A percentile compares a stretch with the other conserved stretches of the same genome.
Conservation (phyloP, 2,113 vertebrate genomes). For the Eclectus roratus region DNA sequence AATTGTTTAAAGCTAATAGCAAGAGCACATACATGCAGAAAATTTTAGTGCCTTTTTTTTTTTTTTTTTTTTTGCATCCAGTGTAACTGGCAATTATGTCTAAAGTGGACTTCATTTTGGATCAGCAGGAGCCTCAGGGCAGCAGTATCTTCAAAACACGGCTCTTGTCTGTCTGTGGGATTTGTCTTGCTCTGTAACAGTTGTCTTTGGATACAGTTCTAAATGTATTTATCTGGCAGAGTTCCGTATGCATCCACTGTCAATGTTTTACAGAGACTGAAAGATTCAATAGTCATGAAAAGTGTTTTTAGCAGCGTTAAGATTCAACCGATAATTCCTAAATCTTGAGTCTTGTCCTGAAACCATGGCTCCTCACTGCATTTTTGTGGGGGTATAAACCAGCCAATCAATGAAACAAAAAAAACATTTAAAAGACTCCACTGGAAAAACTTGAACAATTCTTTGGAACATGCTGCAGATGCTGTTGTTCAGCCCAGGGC, state of each 20-base stretch:
- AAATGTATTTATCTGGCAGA: not conserved
- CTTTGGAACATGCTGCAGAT: not conserved
- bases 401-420: not conserved
- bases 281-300: not conserved
- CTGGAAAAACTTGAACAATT: not conserved
- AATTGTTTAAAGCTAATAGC: not conserved
- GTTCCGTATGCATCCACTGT: not conserved
- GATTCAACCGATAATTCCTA: not conserved
- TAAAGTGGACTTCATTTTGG: not conserved
- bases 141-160: not conserved
- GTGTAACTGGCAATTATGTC: not conserved
- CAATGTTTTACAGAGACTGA: not conserved
- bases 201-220: not conserved
- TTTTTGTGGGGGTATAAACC: not conserved
- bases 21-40: not conserved
- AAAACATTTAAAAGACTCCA: not conserved
- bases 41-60: not conserved
- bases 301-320: accelerated
- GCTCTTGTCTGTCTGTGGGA: not conserved
- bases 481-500: not conserved
- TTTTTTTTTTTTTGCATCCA: not conserved
- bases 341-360: not conserved
- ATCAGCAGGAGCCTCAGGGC: not conserved
- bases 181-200: not conserved
- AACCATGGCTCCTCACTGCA: not conserved